Percentiles rank a stretch among this genome's conserved stretches.
These are phyloP conservation scores for Coregonus sp. DNA, from an alignment of 2,797 vertebrate species.

Conservation along the genomic window DNA sequence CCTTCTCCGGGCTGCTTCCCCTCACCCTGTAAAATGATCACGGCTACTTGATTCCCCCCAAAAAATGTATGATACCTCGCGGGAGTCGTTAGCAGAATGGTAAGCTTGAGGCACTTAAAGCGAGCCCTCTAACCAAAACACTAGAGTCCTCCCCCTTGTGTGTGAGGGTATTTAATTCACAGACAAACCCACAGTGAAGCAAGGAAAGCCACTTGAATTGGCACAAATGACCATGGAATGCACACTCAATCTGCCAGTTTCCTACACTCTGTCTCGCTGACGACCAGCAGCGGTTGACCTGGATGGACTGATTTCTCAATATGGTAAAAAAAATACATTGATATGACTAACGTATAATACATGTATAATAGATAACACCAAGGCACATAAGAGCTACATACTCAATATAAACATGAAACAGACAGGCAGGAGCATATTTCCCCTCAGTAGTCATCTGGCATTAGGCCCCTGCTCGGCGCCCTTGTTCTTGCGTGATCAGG, in stretches of 20 bases:
- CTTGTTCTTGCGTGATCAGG: conserved; percentile 61
- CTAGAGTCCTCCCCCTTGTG: conserved; percentile 18
- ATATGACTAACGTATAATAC: background rate
- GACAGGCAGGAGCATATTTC: background rate
- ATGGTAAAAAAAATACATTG: background rate
- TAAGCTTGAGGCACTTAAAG: conserved; percentile 58
- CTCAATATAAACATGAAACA: background rate
- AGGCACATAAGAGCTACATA: background rate
- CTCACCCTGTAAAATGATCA: conserved; percentile 72
- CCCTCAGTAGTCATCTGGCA: background rate
- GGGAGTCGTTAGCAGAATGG: conserved; percentile 66
- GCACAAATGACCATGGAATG: background rate
- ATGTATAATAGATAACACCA: background rate
- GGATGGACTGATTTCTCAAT: background rate
- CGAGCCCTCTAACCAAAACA: conserved; percentile 43
- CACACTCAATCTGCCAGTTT: background rate
- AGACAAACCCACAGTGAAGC: background rate
- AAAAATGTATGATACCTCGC: conserved; percentile 77
- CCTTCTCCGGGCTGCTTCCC: conserved; percentile 74
- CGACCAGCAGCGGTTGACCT: background rate
- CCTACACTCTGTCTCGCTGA: background rate
- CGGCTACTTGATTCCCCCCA: conserved; percentile 51
- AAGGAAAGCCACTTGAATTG: background rate
- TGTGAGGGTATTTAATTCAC: background rate
- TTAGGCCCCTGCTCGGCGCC: background rate